Evolutionary conservation across 2,797 vertebrate species (phyloP).

Genomic region (Percopsis omiscomaycus): DNA sequence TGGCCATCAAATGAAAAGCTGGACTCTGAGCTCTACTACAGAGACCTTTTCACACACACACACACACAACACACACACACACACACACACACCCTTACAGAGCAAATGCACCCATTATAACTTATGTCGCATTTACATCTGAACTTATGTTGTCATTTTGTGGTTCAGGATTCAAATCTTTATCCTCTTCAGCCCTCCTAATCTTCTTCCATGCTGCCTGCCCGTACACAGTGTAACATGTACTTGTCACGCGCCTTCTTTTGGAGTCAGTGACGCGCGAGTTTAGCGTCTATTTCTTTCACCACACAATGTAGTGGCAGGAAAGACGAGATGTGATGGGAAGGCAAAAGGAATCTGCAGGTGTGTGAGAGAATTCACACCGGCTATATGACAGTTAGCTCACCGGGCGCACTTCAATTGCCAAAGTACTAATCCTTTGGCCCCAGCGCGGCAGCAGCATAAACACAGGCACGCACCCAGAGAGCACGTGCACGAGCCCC

Average conservation of each 20-base stretch:
- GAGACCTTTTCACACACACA: conserved; percentile 13
- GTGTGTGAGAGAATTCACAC: conserved; percentile 21
- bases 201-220: conserved; percentile 26
- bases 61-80: background rate
- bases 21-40: conserved; percentile 6
- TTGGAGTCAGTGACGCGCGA: conserved; percentile 15
- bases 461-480: conserved; percentile 1
- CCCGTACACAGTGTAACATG: conserved; percentile 27
- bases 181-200: conserved; percentile 26
- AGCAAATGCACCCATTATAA: conserved; percentile 31
- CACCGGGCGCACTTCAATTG: conserved; percentile 23
- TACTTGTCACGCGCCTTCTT: conserved; percentile 44
- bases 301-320: conserved; percentile 2
- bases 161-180: conserved; percentile 20
- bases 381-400: conserved; percentile 9
- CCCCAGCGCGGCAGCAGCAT: conserved; percentile 1
- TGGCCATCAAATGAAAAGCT: conserved; percentile 29
- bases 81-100: background rate
- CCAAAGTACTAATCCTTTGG: conserved; percentile 28
- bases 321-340: conserved; percentile 8
- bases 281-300: no score
- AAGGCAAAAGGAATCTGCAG: conserved; percentile 10
- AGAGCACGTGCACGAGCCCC: background rate
- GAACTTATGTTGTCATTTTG: conserved; percentile 37
- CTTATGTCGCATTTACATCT: conserved; percentile 42